Conservation (phyloP, 2,113 vertebrate genomes). For the Hydropotes inermis region DNA sequence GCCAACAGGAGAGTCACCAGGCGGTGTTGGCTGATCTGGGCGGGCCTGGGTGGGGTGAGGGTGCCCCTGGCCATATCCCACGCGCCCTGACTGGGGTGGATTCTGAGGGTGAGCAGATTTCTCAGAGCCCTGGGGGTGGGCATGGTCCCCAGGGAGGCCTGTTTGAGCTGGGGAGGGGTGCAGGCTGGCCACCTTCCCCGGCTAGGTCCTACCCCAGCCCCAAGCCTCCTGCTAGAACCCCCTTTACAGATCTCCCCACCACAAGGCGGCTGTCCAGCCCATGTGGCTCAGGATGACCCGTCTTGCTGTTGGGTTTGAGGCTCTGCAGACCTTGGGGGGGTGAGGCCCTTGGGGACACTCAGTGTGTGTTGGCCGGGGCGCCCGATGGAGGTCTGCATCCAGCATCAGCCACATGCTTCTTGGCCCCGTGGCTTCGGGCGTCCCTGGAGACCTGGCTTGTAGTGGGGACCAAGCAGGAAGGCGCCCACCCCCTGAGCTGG, state of each 20-base stretch:
- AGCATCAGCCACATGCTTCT: background rate
- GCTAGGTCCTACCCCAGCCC: rapidly evolving
- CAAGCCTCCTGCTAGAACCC: background rate
- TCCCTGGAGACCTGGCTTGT: background rate
- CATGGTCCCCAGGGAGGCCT: background rate
- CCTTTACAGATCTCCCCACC: background rate
- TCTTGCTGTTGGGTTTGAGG: background rate
- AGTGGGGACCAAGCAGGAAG: background rate
- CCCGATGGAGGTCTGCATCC: background rate
- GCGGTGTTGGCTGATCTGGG: background rate
- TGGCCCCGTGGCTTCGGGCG: rapidly evolving
- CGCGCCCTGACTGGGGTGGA: background rate
- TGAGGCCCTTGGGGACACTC: rapidly evolving
- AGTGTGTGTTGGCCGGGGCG: rapidly evolving
- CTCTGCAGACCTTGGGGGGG: background rate
- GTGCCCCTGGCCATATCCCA: background rate
- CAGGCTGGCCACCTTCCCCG: background rate
- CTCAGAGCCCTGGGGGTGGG: background rate
- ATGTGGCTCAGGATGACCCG: too few relatives aligned
- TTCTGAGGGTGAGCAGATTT: too few relatives aligned
- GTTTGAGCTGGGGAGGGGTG: background rate
- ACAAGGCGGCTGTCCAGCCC: rapidly evolving
- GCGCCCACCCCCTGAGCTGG: background rate
- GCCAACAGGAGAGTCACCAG: rapidly evolving
- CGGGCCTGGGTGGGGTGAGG: background rate